Evolutionary conservation across 2,113 vertebrate species (phyloP), one percentile per base, ranked within the genome.

Genomic region (Micromys minutus): DNA sequence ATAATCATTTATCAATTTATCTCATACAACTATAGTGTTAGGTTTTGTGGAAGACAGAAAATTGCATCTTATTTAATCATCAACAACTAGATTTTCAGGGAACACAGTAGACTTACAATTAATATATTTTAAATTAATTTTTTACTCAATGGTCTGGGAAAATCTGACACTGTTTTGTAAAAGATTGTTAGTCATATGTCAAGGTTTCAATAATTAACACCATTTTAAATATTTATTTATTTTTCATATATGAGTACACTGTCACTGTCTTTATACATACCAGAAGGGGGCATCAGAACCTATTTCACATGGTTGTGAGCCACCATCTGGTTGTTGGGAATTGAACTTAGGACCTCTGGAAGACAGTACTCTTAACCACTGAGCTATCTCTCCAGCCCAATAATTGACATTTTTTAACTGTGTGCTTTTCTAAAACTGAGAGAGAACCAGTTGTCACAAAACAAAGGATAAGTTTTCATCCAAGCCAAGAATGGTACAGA

Each of bases 151-250:
- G 75, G 65, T 87, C n/a, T 93, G 52, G 26, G 69, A 91, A 76
- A 45, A 45, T n/a, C 1, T 3, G 50, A 21, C 0, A 4, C 90
- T 76, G 3, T 84, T 65, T 89, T 83, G n/a, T 61, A 95, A 4
- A 16, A 94, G 93, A 81, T 81, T 7, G 59, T 71, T 72, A 57
- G 34, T 12, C 3, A 8, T 29, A 22, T 88, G 17, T 72, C 31
- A 59, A 93, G 63, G 6, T n/a, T 45, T 95, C 61, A 94, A 76
- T 87, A 86, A 91, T 3, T 90, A 19, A 77, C 12, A 34, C 61
- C 50, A 69, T 80, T 67, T 67, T 6, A 67, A 67, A 65, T 65
- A 9, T 61, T 52, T 9, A 26, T 59, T 22, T 59, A 29, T 63
- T n/a, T n/a, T n/a, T n/a, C n/a, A 63, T 65, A 29, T 63, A 63